A percentile compares a stretch with the other conserved stretches of the same genome.
Conservation (phyloP, 2,888 invertebrate genomes). For the Taphrorychus bicolor region DNA sequence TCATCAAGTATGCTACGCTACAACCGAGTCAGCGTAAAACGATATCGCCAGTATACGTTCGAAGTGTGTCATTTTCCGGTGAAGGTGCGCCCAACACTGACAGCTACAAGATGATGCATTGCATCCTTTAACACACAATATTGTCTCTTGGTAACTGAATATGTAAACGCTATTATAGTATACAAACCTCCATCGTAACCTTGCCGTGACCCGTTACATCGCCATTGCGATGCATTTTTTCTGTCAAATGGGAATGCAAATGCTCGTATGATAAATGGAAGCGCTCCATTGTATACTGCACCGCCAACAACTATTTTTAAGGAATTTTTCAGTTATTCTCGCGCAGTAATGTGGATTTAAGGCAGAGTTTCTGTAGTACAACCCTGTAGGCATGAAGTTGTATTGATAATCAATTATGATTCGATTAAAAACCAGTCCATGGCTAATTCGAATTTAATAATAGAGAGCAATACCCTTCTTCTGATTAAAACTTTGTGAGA, state of each 20-base stretch:
- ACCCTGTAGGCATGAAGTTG: too few species aligned
- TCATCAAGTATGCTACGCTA: too few species aligned
- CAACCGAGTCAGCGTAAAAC: too few species aligned
- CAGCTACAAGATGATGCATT: conserved; percentile 23
- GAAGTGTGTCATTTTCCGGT: neutral
- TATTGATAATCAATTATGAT: neutral
- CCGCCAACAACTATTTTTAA: neutral
- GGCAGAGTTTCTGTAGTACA: neutral
- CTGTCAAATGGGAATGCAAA: conserved; percentile 35
- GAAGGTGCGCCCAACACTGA: conserved; percentile 2
- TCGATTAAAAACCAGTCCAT: neutral
- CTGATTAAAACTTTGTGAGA: neutral
- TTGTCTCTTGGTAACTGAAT: conserved; percentile 39
- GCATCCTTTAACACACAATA: conserved; percentile 31
- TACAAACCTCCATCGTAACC: conserved; percentile 30
- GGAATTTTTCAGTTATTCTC: conserved; percentile 2
- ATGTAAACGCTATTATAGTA: conserved; percentile 37
- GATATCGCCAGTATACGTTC: neutral
- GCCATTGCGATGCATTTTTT: conserved; percentile 28
- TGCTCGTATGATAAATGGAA: conserved; percentile 34
- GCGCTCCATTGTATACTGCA: conserved; percentile 16
- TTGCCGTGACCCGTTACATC: conserved; percentile 34
- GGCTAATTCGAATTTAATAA: neutral
- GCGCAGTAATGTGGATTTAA: neutral
- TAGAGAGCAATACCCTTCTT: neutral